Evolutionary conservation across 2,888 invertebrate genomes (phyloP).

Genomic region (Lingula anatina): DNA sequence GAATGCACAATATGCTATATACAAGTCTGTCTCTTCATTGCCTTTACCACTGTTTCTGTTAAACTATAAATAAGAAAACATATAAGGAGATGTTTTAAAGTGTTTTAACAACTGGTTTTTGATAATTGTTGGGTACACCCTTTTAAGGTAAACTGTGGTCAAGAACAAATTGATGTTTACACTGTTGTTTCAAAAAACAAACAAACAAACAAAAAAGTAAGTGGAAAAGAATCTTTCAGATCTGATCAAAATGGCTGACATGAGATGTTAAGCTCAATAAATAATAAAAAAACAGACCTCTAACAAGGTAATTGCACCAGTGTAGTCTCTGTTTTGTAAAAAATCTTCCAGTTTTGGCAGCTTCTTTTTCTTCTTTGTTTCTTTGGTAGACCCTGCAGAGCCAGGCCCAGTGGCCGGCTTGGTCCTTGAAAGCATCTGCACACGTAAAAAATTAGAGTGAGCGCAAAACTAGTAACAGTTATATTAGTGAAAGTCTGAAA

Average conservation of each 20-base stretch:
- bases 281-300: conserved; percentile 69
- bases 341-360: conserved; percentile 81
- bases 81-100: too few relatives aligned
- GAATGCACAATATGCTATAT: conserved; percentile 94
- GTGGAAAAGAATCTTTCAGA: too few relatives aligned
- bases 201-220: too few relatives aligned
- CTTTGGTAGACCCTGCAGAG: conserved; percentile 32
- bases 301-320: conserved; percentile 85
- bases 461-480: too few relatives aligned
- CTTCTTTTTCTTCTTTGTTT: conserved; percentile 49
- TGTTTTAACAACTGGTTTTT: too few relatives aligned
- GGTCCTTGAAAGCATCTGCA: conserved; percentile 51
- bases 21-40: conserved; percentile 63
- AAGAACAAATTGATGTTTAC: too few relatives aligned
- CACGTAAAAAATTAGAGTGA: not conserved
- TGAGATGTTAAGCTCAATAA: too few relatives aligned
- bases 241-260: too few relatives aligned
- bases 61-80: conserved; percentile 53
- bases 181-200: too few relatives aligned
- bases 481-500: too few relatives aligned
- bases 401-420: conserved; percentile 51
- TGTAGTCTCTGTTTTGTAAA: conserved; percentile 82
- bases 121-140: too few relatives aligned
- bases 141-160: too few relatives aligned
- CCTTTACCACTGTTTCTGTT: conserved; percentile 57